Conservation (phyloP, 2,888 invertebrate species). For the Oxyscelio sp. region DNA sequence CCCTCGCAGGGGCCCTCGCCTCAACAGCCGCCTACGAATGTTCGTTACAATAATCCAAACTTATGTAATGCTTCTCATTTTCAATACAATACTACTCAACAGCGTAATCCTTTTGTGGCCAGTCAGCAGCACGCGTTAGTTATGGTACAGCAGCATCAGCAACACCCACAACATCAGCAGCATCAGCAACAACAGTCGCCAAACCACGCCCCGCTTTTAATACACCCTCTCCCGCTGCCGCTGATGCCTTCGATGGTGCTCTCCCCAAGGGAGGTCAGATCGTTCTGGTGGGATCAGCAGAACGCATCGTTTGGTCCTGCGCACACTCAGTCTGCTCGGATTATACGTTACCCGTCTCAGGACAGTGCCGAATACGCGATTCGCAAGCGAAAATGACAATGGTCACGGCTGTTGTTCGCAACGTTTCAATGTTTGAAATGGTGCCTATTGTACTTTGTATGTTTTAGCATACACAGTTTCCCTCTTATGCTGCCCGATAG, state of each 20-base stretch:
- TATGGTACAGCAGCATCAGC: slow-evolving; percentile 74
- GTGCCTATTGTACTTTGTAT: slow-evolving; percentile 85
- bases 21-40: too few relatives aligned
- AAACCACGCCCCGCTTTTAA: slow-evolving; percentile 78
- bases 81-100: too few relatives aligned
- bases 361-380: slow-evolving; percentile 79
- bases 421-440: slow-evolving; percentile 85
- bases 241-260: slow-evolving; percentile 79
- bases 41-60: too few relatives aligned
- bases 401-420: slow-evolving; percentile 80
- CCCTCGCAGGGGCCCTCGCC: too few relatives aligned
- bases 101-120: too few relatives aligned
- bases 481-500: slow-evolving; percentile 78
- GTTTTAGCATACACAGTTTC: slow-evolving; percentile 82
- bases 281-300: slow-evolving; percentile 82
- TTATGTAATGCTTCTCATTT: too few relatives aligned
- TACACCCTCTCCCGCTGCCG: slow-evolving; percentile 80
- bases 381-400: slow-evolving; percentile 85
- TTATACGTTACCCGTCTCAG: slow-evolving; percentile 76
- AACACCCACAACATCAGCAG: slow-evolving; percentile 29
- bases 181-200: slow-evolving; percentile 67
- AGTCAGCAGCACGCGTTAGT: slow-evolving; percentile 77
- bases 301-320: slow-evolving; percentile 74
- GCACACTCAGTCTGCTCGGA: slow-evolving; percentile 66
- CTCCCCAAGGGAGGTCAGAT: slow-evolving; percentile 80